These are phyloP conservation scores for Ostrea denselamellosa DNA, from an alignment of 1,140 invertebrate species.

Conservation along the genomic window DNA sequence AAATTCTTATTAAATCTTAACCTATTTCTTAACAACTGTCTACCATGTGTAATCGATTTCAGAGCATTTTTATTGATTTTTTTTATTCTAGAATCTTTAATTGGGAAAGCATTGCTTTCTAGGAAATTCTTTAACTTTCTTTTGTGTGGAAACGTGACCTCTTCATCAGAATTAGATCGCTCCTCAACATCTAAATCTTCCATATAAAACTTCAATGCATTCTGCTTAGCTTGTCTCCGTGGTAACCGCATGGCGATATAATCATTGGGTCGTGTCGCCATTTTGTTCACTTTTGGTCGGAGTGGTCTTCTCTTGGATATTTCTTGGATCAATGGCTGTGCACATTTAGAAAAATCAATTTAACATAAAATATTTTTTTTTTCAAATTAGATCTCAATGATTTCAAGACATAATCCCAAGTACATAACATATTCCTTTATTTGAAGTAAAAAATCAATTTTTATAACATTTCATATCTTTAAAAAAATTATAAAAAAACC, in stretches of 20 bases:
- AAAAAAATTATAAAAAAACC: not conserved
- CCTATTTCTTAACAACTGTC: conserved; percentile 32
- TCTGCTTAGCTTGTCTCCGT: conserved; percentile 49
- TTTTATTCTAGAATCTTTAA: conserved; percentile 44
- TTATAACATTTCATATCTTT: not conserved
- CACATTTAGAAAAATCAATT: conserved; percentile 20
- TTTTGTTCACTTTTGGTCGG: not conserved
- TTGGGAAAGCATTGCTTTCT: conserved; percentile 25
- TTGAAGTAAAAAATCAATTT: not conserved
- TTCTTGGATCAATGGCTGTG: not conserved
- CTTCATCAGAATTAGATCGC: conserved; percentile 7
- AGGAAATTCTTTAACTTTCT: conserved; percentile 31
- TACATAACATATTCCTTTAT: not conserved
- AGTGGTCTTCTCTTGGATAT: not conserved
- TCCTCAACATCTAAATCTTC: conserved; percentile 49
- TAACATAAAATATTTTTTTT: not conserved
- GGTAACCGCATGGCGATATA: conserved; percentile 54
- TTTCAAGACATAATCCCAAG: not conserved
- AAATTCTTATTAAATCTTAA: conserved; percentile 17
- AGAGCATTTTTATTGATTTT: conserved; percentile 44
- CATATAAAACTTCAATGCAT: conserved; percentile 47
- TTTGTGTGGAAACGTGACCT: conserved; percentile 33
- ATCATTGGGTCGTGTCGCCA: conserved; percentile 23
- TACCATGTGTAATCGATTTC: conserved; percentile 47
- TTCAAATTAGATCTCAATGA: not conserved